phyloP scores from a whole-genome alignment of 2,888 invertebrate genomes.

The Lasioglossum pauxillum region DNA sequence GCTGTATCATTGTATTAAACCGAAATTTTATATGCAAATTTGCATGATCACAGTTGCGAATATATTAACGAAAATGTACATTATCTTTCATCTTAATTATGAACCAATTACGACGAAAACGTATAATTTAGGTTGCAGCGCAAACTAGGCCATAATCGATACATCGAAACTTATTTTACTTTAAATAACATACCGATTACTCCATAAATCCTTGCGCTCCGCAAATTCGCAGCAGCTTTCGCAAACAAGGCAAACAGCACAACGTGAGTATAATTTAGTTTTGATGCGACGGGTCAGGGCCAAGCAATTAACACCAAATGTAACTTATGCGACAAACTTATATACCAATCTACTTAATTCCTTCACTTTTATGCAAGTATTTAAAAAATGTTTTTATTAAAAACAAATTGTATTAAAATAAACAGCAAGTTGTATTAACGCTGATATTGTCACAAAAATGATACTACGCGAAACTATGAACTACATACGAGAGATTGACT shows the following conservation, averaged over 20 bases:
- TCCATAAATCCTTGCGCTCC: slow-evolving; percentile 8
- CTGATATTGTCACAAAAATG: background rate
- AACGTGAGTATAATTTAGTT: background rate
- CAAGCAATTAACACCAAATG: background rate
- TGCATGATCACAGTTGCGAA: background rate
- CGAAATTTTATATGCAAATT: slow-evolving; percentile 22
- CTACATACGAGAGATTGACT: background rate
- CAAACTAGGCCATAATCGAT: slow-evolving; percentile 22
- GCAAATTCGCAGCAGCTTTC: background rate
- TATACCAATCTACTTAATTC: background rate
- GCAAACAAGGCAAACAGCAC: background rate
- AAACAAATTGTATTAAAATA: background rate
- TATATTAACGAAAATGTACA: background rate
- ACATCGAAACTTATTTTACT: slow-evolving; percentile 22
- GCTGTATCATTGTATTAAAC: background rate
- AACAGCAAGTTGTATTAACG: background rate
- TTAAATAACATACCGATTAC: slow-evolving; percentile 7
- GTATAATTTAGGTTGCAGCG: background rate
- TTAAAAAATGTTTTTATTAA: no score
- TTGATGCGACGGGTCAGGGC: background rate
- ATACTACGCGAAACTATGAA: background rate
- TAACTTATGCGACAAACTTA: background rate
- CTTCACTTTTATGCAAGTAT: no score
- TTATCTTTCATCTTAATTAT: slow-evolving; percentile 25
- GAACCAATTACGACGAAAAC: slow-evolving; percentile 6